Conservation (phyloP, 2,888 invertebrate species). For the Uloborus plumipes region DNA sequence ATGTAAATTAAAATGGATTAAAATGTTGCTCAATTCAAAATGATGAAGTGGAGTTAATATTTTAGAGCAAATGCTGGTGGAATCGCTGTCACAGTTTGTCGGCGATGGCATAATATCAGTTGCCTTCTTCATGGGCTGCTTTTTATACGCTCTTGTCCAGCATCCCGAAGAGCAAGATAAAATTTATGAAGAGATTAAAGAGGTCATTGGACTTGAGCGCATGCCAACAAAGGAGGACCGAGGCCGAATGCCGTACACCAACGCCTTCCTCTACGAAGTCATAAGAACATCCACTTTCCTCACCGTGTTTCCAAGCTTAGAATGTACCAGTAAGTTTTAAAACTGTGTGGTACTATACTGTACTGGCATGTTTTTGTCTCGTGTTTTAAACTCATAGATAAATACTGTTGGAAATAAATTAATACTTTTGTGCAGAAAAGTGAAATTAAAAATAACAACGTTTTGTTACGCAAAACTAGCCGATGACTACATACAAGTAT, state of each 20-base stretch:
- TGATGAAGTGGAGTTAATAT: too few relatives aligned
- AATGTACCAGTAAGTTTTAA: conserved; percentile 69
- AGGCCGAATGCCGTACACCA: conserved; percentile 81
- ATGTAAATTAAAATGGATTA: too few relatives aligned
- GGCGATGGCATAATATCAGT: conserved; percentile 6
- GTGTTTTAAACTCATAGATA: too few relatives aligned
- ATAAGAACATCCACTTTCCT: conserved; percentile 86
- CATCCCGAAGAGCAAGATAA: conserved; percentile 77
- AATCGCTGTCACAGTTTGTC: background rate
- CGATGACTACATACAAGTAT: too few relatives aligned
- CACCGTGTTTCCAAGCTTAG: conserved; percentile 86
- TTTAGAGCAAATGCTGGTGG: conserved; percentile 13
- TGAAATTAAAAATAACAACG: too few relatives aligned
- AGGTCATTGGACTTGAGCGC: conserved; percentile 64
- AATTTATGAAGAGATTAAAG: conserved; percentile 78
- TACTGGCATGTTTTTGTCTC: too few relatives aligned
- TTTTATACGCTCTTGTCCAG: background rate
- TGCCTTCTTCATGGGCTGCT: background rate
- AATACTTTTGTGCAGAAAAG: too few relatives aligned
- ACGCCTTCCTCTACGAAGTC: conserved; percentile 85
- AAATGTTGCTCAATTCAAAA: too few relatives aligned
- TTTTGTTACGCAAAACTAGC: too few relatives aligned
- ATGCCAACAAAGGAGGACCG: conserved; percentile 76
- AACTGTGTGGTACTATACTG: too few relatives aligned
- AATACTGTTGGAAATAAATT: too few relatives aligned